Conservation (phyloP, 2,113 vertebrate species). For the Piprites chloris region DNA sequence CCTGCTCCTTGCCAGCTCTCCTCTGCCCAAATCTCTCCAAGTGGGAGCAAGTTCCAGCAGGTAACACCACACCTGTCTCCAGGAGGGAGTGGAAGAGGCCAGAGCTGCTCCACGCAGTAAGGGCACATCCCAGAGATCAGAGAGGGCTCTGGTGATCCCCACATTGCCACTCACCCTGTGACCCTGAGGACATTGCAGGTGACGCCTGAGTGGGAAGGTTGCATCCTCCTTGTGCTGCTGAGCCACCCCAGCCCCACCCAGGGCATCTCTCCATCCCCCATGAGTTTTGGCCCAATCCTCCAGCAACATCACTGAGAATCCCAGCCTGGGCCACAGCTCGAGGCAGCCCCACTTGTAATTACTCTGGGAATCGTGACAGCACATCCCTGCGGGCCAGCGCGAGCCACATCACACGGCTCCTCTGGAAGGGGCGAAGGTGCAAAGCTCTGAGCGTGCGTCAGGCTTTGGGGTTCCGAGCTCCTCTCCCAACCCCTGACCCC, state of each 20-base stretch:
- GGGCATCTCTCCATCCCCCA: not conserved
- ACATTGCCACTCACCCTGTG: fast-evolving
- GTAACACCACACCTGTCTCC: not conserved
- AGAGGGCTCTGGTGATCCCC: not conserved
- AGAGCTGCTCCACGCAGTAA: fast-evolving
- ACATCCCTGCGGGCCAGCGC: fast-evolving
- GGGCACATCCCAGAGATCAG: not conserved
- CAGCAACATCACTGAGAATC: fast-evolving
- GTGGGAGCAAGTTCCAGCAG: not conserved
- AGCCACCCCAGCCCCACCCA: not conserved
- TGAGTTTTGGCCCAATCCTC: fast-evolving
- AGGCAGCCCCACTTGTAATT: not conserved
- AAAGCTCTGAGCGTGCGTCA: fast-evolving
- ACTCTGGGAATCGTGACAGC: fast-evolving
- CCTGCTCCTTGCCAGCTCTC: not conserved
- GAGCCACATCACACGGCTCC: fast-evolving
- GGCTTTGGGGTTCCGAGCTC: not conserved
- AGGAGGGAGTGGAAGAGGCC: not conserved
- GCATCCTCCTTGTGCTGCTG: fast-evolving
- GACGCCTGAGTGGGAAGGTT: fast-evolving
- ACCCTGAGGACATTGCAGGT: fast-evolving
- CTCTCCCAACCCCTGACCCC: not conserved
- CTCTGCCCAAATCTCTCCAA: not conserved
- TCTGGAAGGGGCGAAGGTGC: not conserved
- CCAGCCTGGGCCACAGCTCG: not conserved